phyloP scores from a whole-genome alignment of 2,113 vertebrate species.

The Chaetura pelagica region DNA sequence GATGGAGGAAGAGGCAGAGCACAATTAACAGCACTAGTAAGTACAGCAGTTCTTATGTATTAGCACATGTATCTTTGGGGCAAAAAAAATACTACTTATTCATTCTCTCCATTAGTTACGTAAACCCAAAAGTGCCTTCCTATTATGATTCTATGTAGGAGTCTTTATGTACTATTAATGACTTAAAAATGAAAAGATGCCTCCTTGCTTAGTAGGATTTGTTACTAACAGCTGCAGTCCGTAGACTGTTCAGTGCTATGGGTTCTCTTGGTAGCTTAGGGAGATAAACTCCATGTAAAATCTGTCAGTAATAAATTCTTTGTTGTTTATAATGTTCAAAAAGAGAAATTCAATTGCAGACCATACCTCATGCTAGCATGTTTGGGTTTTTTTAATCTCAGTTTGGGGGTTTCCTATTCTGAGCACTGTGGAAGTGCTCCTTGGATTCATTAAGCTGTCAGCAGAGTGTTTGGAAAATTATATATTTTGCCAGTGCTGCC shows the following conservation, averaged over 20 bases:
- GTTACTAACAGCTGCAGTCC: background rate
- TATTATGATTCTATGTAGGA: background rate
- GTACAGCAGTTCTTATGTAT: background rate
- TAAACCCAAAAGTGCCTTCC: background rate
- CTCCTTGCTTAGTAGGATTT: background rate
- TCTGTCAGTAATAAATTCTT: background rate
- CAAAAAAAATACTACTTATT: background rate
- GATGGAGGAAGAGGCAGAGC: conserved; percentile 25
- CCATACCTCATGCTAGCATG: background rate
- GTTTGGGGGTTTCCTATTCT: background rate
- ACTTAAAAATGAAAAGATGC: background rate
- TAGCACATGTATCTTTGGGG: background rate
- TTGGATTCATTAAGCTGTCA: background rate
- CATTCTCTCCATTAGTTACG: background rate
- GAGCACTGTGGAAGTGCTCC: background rate
- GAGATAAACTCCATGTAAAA: background rate
- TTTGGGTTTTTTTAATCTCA: background rate
- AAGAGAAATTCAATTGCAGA: background rate
- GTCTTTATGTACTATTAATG: background rate
- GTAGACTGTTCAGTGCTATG: background rate
- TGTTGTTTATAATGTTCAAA: background rate
- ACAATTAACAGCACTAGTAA: background rate
- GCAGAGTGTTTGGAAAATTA: background rate
- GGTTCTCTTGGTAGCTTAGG: background rate
- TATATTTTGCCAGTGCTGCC: background rate